These are phyloP conservation scores for Xylota sylvarum DNA, from an alignment of 2,888 invertebrate genomes.

Conservation along the genomic window DNA sequence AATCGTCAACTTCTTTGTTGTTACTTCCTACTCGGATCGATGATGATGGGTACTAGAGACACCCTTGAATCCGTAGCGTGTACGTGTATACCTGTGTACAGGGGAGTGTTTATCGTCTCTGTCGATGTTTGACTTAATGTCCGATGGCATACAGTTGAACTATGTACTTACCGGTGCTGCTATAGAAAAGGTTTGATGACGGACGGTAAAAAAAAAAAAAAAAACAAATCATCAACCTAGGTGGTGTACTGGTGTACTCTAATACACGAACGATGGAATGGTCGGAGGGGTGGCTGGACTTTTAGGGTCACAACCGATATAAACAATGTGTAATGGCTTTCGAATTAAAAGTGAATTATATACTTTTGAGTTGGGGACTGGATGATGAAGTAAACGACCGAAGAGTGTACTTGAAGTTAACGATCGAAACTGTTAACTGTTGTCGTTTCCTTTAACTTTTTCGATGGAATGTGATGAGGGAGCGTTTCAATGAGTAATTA, in stretches of 20 bases:
- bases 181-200: slow-evolving; percentile 24
- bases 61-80: slow-evolving; percentile 5
- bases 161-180: not conserved
- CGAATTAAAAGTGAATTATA: slow-evolving; percentile 42
- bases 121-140: slow-evolving; percentile 50
- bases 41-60: not conserved
- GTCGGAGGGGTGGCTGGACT: not conserved
- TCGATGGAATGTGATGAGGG: slow-evolving; percentile 1
- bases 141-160: slow-evolving; percentile 31
- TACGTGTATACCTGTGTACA: slow-evolving; percentile 16
- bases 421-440: slow-evolving; percentile 55
- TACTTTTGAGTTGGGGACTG: not conserved
- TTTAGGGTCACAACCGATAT: slow-evolving; percentile 41
- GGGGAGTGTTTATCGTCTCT: slow-evolving; percentile 44
- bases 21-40: slow-evolving; percentile 1
- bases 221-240: not conserved
- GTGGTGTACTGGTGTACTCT: slow-evolving; percentile 9
- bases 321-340: slow-evolving; percentile 56
- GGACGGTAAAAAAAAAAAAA: slow-evolving; percentile 52
- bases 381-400: not conserved
- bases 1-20: slow-evolving; percentile 31
- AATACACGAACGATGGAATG: slow-evolving; percentile 16
- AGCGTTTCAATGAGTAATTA: slow-evolving; percentile 12
- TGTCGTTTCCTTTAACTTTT: slow-evolving; percentile 20
- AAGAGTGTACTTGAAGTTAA: slow-evolving; percentile 45